phyloP scores from a whole-genome alignment of 2,113 vertebrate genomes.

The Damaliscus lunatus region DNA sequence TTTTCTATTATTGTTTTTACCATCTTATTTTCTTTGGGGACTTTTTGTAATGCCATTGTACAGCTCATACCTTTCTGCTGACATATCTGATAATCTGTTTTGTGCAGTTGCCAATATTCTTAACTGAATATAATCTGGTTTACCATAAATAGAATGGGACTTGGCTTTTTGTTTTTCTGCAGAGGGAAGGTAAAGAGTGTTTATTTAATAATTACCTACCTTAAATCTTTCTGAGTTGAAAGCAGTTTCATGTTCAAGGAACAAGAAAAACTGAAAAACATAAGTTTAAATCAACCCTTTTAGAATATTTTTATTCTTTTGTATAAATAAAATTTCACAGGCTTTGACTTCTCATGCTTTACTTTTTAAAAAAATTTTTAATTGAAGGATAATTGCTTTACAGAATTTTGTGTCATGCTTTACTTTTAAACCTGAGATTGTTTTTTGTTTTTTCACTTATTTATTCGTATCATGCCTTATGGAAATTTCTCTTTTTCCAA shows the following conservation, averaged over 20 bases:
- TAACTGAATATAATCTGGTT: constrained; percentile 24
- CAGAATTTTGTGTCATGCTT: constrained; percentile 19
- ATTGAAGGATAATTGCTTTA: background rate
- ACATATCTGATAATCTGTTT: constrained; percentile 46
- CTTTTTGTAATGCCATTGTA: constrained; percentile 60
- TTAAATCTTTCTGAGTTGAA: constrained; percentile 21
- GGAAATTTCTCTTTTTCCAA: constrained; percentile 1
- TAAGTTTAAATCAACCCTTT: constrained; percentile 63
- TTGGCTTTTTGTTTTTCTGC: constrained; percentile 26
- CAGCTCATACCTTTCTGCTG: constrained; percentile 43
- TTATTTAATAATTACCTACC: constrained; percentile 54
- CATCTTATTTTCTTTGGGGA: constrained; percentile 54
- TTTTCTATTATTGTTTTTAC: constrained; percentile 60
- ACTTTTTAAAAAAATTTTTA: background rate
- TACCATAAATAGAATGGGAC: constrained; percentile 50
- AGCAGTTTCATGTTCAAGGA: constrained; percentile 48
- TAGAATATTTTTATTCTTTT: constrained; percentile 78
- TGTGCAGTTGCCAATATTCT: constrained; percentile 52
- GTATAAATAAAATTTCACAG: constrained; percentile 79
- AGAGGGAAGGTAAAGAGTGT: constrained; percentile 38
- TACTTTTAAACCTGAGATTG: constrained; percentile 35
- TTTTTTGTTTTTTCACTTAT: background rate
- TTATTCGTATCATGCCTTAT: constrained; percentile 59
- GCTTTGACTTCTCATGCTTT: constrained; percentile 60
- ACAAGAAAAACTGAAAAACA: constrained; percentile 57